These are phyloP conservation scores for Crepidodera aurea DNA, from an alignment of 2,888 invertebrate genomes.

Conservation along the genomic window DNA sequence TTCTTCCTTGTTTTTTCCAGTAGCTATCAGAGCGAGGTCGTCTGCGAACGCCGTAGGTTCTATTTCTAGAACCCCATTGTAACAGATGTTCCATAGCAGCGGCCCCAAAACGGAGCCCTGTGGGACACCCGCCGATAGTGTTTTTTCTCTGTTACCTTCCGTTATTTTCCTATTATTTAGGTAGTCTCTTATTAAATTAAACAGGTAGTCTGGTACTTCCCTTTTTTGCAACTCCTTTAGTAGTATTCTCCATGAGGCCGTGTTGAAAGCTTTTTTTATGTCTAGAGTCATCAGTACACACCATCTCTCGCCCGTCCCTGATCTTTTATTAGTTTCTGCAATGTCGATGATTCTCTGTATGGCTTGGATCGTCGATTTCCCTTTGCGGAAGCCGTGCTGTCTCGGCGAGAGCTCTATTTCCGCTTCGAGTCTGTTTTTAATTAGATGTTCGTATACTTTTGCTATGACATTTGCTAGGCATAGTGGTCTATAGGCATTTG, in stretches of 20 bases:
- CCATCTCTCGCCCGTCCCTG: background rate
- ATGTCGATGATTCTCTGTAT: background rate
- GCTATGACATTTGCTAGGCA: slow-evolving; percentile 30
- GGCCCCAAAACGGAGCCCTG: background rate
- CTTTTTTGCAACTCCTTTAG: background rate
- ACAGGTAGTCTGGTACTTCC: background rate
- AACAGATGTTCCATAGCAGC: background rate
- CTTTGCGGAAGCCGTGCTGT: slow-evolving; percentile 10
- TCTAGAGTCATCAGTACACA: background rate
- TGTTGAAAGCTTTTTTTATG: background rate
- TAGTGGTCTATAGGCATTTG: slow-evolving; percentile 20
- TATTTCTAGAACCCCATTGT: background rate
- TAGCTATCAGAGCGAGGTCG: background rate
- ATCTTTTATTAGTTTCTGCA: no score
- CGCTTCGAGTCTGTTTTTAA: slow-evolving; percentile 17
- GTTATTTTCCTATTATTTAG: background rate
- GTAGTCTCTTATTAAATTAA: background rate
- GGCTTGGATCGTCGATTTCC: slow-evolving; percentile 14
- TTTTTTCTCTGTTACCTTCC: background rate
- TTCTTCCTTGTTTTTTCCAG: background rate
- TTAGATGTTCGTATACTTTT: slow-evolving; percentile 28
- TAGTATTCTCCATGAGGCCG: background rate
- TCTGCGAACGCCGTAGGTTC: background rate
- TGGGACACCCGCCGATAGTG: background rate
- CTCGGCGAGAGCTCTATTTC: background rate